A percentile compares a stretch with the other conserved stretches of the same genome.
Conservation (phyloP, 2,797 vertebrate genomes). For the Microctenopoma steveboyesi region DNA sequence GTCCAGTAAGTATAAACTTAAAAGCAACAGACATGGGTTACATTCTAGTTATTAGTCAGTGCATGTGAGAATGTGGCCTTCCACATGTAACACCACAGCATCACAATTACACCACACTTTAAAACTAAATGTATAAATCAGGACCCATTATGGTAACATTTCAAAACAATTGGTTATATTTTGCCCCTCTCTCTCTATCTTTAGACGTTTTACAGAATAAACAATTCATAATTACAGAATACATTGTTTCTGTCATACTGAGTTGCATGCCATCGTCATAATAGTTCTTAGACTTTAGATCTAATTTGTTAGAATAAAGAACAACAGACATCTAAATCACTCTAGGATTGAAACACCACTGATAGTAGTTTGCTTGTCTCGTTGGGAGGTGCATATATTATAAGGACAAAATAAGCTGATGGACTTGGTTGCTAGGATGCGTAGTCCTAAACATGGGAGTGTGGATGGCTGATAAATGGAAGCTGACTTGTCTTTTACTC, state of each 20-base stretch:
- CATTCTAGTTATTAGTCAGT: neutral
- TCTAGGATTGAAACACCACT: neutral
- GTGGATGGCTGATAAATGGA: slow-evolving; percentile 29
- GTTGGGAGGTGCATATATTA: slow-evolving; percentile 33
- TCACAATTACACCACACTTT: no score
- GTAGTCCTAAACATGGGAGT: slow-evolving; percentile 38
- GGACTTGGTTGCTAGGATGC: slow-evolving; percentile 59
- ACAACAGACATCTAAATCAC: neutral
- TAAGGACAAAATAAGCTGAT: slow-evolving; percentile 38
- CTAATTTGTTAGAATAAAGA: neutral
- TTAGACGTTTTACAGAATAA: no score
- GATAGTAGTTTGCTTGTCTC: slow-evolving; percentile 15
- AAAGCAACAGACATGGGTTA: slow-evolving; percentile 9
- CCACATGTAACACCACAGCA: no score
- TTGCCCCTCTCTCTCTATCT: no score
- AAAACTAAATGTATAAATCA: no score
- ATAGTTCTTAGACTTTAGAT: neutral
- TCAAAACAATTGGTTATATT: no score
- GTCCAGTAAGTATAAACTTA: neutral
- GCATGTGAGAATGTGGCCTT: no score
- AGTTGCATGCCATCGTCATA: neutral
- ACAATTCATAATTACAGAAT: neutral
- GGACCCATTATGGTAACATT: no score
- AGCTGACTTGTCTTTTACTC: slow-evolving; percentile 24
- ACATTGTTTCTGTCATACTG: neutral